Conservation (phyloP, 2,888 invertebrate species). For the Leptogaster cylindrica region DNA sequence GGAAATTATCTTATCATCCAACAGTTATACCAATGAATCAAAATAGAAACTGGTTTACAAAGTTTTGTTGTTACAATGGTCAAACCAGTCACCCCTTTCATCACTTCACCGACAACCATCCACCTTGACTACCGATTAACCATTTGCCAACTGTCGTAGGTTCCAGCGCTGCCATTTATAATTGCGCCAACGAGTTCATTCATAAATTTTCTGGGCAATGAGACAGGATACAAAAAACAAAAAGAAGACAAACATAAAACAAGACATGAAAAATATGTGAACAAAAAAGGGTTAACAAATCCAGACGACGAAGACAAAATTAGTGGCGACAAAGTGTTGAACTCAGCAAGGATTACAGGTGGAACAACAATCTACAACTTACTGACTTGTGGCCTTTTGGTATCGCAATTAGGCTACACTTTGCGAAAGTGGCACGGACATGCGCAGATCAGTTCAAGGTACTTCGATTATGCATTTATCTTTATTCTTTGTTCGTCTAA, state of each 20-base stretch:
- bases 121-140: conserved; percentile 22
- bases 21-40: conserved; percentile 14
- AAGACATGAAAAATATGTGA: neutral
- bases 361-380: too few species aligned
- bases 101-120: neutral
- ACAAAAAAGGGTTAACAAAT: too few species aligned
- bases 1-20: conserved; percentile 26
- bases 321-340: neutral
- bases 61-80: neutral
- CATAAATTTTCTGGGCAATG: conserved; percentile 13
- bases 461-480: too few species aligned
- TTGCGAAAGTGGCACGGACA: too few species aligned
- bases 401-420: too few species aligned
- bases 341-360: too few species aligned
- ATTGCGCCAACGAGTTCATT: conserved; percentile 20
- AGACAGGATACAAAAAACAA: neutral
- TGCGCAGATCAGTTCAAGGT: too few species aligned
- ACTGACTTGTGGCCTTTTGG: too few species aligned
- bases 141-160: conserved; percentile 7
- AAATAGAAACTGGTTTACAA: conserved; percentile 27
- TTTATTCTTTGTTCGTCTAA: too few species aligned
- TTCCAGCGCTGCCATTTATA: conserved; percentile 34
- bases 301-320: conserved; percentile 4
- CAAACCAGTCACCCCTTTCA: conserved; percentile 9
- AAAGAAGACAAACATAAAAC: neutral